Evolutionary conservation across 2,797 vertebrate species (phyloP).

Genomic region (Echeneis naucrates): DNA sequence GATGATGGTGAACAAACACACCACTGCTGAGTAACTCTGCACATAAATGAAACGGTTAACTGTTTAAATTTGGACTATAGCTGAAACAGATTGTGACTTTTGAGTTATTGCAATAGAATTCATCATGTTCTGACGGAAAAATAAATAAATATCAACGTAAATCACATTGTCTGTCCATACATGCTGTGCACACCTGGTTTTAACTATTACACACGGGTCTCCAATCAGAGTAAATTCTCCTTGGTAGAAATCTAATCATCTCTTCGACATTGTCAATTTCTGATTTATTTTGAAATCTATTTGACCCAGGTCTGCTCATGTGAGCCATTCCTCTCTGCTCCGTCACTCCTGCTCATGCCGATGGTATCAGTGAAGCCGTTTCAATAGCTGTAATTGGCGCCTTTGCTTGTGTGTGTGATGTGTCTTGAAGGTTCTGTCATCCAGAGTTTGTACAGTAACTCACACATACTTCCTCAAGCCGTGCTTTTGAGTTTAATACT

Average conservation of each 20-base stretch:
- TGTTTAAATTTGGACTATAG: not conserved
- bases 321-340: conserved; percentile 26
- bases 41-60: too few species aligned
- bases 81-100: too few species aligned
- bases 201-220: not conserved
- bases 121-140: not conserved
- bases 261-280: not conserved
- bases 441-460: conserved; percentile 56
- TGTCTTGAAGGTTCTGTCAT: conserved; percentile 65
- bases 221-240: too few species aligned
- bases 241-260: not conserved
- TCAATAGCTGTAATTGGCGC: conserved; percentile 51
- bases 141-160: too few species aligned
- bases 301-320: conserved; percentile 21
- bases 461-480: conserved; percentile 34
- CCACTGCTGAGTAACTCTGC: not conserved
- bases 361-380: conserved; percentile 25
- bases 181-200: conserved; percentile 9
- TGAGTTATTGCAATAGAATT: not conserved
- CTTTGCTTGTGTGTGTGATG: conserved; percentile 49
- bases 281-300: conserved; percentile 1
- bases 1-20: not conserved
- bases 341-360: conserved; percentile 19
- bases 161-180: not conserved
- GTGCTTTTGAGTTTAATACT: conserved; percentile 44